Base-by-base conservation (phyloP, 2,113 vertebrate genomes). In the Ifrita kowaldi region DNA sequence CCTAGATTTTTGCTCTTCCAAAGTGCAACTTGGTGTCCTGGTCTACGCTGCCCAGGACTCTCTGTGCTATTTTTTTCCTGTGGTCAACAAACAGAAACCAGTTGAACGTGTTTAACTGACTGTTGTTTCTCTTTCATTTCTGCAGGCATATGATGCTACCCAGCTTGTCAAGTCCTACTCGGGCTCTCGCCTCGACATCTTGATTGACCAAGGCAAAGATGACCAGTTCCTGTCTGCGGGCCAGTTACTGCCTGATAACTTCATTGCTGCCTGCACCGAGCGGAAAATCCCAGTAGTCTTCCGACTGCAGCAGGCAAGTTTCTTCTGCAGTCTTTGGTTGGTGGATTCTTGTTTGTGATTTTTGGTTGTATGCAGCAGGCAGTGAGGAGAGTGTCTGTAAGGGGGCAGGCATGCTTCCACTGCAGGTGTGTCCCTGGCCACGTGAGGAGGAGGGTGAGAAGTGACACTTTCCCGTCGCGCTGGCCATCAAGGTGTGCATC, bases 171-270 rank as follows among this genome's bases (percentile, higher is more conserved):
- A 97, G 19, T 96, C 98, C 12, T 99, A 98, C 79, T 97, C 98
- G 1, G 99, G 98, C 5, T 97, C 99, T 52, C 98, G 96, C 89
- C 98, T 99, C 1, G 99, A 99, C 98, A 98, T 99, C 93, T 94
- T 99, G 64, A 99, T 99, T 56, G 99, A 99, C 95, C 99, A 99
- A 97, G 99, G 99, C 57, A 98, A 99, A 13, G 99, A 99, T 13
- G 99, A 99, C 92, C 98, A 99, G 97, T 99, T 99, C 96, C 98
- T 99, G 33, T 98, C 98, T 0, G 98, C 99, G 8, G 98, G 99
- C 16, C 99, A 99, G 96, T 97, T 99, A 24, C 97, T 99, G 57
- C 99, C 99, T 0, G 99, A 99, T 83, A 99, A 99, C 96, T 98
- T 99, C 94, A 99, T 99, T 1, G 98, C 98, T 37, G 99, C 99